These are phyloP conservation scores for Fissipunctia ypsillon DNA, from an alignment of 2,888 invertebrate genomes.

Conservation along the genomic window DNA sequence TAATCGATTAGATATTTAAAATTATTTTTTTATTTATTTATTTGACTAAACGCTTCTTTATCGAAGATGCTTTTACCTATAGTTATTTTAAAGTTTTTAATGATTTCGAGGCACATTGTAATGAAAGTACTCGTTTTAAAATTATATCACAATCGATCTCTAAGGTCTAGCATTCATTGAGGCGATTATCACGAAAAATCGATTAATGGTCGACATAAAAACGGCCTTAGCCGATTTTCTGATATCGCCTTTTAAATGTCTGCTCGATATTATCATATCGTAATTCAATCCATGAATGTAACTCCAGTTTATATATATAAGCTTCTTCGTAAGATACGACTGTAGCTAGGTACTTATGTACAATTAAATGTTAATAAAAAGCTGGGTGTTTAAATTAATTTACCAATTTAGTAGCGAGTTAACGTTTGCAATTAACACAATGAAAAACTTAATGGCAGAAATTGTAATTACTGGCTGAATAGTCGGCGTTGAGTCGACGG, in stretches of 20 bases:
- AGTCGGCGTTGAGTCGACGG: slow-evolving; percentile 29
- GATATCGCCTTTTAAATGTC: slow-evolving; percentile 33
- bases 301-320: slow-evolving; percentile 76
- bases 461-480: slow-evolving; percentile 65
- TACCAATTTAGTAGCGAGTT: slow-evolving; percentile 33
- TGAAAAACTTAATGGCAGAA: slow-evolving; percentile 64
- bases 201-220: slow-evolving; percentile 17
- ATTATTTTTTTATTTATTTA: slow-evolving; percentile 61
- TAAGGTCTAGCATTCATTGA: slow-evolving; percentile 30
- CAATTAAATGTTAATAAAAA: slow-evolving; percentile 85
- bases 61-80: slow-evolving; percentile 46
- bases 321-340: slow-evolving; percentile 77
- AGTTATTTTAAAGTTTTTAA: slow-evolving; percentile 36
- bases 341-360: slow-evolving; percentile 83
- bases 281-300: slow-evolving; percentile 67
- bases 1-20: slow-evolving; percentile 60
- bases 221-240: slow-evolving; percentile 32
- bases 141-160: slow-evolving; percentile 54
- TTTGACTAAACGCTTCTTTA: slow-evolving; percentile 43
- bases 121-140: slow-evolving; percentile 52
- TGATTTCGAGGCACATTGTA: slow-evolving; percentile 49
- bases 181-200: slow-evolving; percentile 32
- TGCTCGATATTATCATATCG: slow-evolving; percentile 55
- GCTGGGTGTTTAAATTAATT: slow-evolving; percentile 58
- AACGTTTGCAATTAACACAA: slow-evolving; percentile 62